Conservation (phyloP, 2,888 invertebrate species). For the Drosophila heteroneura region DNA sequence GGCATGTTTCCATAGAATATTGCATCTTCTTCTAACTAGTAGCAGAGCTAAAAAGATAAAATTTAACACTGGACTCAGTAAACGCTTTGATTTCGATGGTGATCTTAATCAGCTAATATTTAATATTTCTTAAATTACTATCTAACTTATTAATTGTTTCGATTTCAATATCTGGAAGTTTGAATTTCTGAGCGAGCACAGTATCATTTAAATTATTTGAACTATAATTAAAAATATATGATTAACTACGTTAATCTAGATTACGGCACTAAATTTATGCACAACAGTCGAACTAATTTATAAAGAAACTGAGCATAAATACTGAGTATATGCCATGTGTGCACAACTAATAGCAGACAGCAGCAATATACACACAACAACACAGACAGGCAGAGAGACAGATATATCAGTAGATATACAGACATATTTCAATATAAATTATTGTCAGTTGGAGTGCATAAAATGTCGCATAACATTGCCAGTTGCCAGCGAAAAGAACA, state of each 20-base stretch:
- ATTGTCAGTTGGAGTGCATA: constrained; percentile 76
- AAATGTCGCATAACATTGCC: constrained; percentile 67
- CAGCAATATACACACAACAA: neutral
- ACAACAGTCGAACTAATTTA: neutral
- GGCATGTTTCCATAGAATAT: no score
- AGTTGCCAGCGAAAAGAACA: constrained; percentile 43
- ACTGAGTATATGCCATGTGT: constrained; percentile 20
- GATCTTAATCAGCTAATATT: neutral
- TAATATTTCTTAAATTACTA: neutral
- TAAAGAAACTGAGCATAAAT: neutral
- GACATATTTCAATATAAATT: constrained; percentile 78
- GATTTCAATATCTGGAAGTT: neutral
- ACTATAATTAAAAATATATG: neutral
- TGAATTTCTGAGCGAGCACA: no score
- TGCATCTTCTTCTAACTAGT: no score
- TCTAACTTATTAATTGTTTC: neutral
- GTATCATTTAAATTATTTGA: neutral
- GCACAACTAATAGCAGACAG: constrained; percentile 13
- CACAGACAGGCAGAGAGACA: constrained; percentile 1
- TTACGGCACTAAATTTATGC: neutral
- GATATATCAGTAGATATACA: constrained; percentile 33
- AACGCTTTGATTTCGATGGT: no score
- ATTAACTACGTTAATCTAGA: neutral
- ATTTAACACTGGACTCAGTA: neutral
- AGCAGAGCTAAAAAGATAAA: neutral